Evolutionary conservation across 2,113 vertebrate genomes (phyloP), one percentile per base, ranked within the genome.

Genomic region (Stomatorhinus ivindoensis): DNA sequence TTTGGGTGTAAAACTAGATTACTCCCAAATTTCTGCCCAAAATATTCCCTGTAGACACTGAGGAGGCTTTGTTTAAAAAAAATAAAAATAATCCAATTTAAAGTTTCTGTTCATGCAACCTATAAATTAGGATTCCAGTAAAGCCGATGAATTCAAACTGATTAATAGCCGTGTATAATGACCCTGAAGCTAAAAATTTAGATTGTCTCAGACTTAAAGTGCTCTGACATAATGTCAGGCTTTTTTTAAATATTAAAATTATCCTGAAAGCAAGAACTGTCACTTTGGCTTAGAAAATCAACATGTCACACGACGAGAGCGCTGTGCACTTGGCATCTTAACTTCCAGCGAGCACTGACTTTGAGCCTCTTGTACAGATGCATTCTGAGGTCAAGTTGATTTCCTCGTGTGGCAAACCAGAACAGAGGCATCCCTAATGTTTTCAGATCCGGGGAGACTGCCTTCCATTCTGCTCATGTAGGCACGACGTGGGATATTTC

Each of bases 161-260:
- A 88, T 88, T 89, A 89, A 58, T 27, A 48, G 44, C 89, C 55
- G 31, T 47, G 10, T 88, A 76, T 55, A 80, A 55, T 88, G 87
- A 90, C 73, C 86, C 87, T 58, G 27, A 47, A 89, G 83, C 89
- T 44, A 53, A 21, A 90, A 90, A 39, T 80, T 87, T 48, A 86
- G 31, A 90, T 50, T 42, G 50, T 47, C 84, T 31, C 50, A 11
- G 51, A 44, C 42, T 69, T 82, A 85, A 91, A 91, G 55, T 46
- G 61, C 47, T 48, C 47, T 89, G 90, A 90, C 90, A 90, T 42
- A n/a, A 65, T 89, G 86, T 46, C 73, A 83, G 39, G 44, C n/a
- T n/a, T 50, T 90, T 83, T 87, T 87, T 80, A 90, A 89, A 89
- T 87, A 90, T 87, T 87, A 82, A 90, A 89, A 80, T 90, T 27